A percentile compares a stretch with the other conserved stretches of the same genome.
Evolutionary conservation across 2,888 invertebrate species (phyloP).

Genomic region (Ypsolopha scabrella): DNA sequence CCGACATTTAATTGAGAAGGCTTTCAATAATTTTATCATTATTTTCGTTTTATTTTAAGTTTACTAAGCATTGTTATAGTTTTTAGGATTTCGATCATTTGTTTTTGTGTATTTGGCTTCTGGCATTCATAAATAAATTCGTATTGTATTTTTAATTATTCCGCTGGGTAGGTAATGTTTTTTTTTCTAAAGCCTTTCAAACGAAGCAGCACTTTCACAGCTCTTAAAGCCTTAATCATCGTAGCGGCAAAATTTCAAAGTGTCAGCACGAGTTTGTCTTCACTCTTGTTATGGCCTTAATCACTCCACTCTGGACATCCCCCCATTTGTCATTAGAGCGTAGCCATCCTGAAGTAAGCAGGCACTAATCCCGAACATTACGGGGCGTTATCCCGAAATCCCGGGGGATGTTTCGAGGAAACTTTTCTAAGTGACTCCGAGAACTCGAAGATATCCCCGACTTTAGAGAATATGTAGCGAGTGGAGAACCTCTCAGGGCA

Average conservation of each 20-base stretch:
- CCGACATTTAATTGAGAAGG: too few relatives aligned
- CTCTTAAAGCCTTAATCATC: background rate
- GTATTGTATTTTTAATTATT: too few relatives aligned
- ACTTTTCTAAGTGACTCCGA: slow-evolving; percentile 25
- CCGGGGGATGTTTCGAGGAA: slow-evolving; percentile 27
- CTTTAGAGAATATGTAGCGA: background rate
- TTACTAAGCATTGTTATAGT: too few relatives aligned
- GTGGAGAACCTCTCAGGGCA: background rate
- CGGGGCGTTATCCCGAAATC: slow-evolving; percentile 41
- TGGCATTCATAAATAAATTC: too few relatives aligned
- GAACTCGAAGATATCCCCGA: slow-evolving; percentile 13
- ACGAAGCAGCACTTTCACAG: background rate
- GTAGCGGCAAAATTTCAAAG: slow-evolving; percentile 16
- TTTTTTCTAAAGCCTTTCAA: too few relatives aligned
- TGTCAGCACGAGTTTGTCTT: slow-evolving; percentile 13
- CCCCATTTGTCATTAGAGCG: slow-evolving; percentile 42
- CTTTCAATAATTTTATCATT: too few relatives aligned
- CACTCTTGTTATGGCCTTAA: slow-evolving; percentile 11
- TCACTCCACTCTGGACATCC: slow-evolving; percentile 18
- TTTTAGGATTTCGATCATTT: too few relatives aligned
- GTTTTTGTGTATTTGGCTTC: too few relatives aligned
- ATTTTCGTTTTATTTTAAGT: too few relatives aligned
- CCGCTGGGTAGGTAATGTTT: too few relatives aligned
- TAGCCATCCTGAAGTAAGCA: slow-evolving; percentile 21
- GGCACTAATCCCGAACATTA: slow-evolving; percentile 42